A percentile compares a stretch with the other conserved stretches of the same genome.
Evolutionary conservation across 1,140 invertebrate species (phyloP).

Genomic region (Drosophila willistoni): DNA sequence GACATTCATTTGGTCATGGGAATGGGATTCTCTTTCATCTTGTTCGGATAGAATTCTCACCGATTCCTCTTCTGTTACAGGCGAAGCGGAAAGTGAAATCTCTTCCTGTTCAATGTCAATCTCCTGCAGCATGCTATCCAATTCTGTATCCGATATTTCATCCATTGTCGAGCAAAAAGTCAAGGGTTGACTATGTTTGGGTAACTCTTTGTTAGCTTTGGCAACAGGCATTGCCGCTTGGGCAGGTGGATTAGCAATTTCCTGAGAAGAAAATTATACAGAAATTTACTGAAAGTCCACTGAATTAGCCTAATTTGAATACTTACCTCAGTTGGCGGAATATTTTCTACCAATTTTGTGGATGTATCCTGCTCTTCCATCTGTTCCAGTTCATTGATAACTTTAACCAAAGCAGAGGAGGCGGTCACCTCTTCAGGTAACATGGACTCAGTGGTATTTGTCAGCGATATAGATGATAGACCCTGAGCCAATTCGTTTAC

Average conservation of each 20-base stretch:
- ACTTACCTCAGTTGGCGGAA: not conserved
- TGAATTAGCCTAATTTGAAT: not conserved
- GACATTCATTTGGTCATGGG: slow-evolving; percentile 70
- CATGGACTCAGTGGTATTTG: slow-evolving; percentile 61
- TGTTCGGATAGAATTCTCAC: slow-evolving; percentile 69
- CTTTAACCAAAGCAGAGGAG: slow-evolving; percentile 66
- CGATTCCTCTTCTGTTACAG: slow-evolving; percentile 65
- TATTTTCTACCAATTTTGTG: slow-evolving; percentile 33
- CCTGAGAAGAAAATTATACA: not conserved
- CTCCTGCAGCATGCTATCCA: slow-evolving; percentile 82
- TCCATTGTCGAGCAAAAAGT: slow-evolving; percentile 83
- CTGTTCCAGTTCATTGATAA: slow-evolving; percentile 59
- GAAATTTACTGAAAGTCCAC: not conserved
- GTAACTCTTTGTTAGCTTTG: slow-evolving; percentile 17
- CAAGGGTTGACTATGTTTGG: slow-evolving; percentile 61
- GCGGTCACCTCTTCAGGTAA: slow-evolving; percentile 62
- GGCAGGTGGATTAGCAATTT: not conserved
- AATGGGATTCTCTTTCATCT: slow-evolving; percentile 60
- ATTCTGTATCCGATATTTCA: slow-evolving; percentile 81
- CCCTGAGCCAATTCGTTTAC: slow-evolving; percentile 69
- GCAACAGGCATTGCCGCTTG: not conserved
- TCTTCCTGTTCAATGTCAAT: slow-evolving; percentile 64
- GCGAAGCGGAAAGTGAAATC: slow-evolving; percentile 37
- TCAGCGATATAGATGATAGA: slow-evolving; percentile 75
- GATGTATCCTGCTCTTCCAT: slow-evolving; percentile 44